Base-by-base conservation (phyloP, 2,888 invertebrate genomes). In the Liodrosophila aerea region DNA sequence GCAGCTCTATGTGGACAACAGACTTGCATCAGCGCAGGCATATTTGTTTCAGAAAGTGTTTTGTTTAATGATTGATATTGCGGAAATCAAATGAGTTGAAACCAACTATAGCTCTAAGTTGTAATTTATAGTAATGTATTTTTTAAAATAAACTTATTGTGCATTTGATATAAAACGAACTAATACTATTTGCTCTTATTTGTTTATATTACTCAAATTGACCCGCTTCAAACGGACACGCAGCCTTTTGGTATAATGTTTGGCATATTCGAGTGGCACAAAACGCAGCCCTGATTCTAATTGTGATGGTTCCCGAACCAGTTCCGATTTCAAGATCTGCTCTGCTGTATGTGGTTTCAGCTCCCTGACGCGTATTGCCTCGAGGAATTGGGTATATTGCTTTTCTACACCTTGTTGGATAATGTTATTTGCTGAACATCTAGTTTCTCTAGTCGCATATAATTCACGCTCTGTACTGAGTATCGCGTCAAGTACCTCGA, bases 111-210 rank as follows among this genome's bases (percentile, higher is more conserved):
- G 73, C 41, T 59, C 40, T 80, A 80, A 84, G 81, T 81, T 81
- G 77, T 80, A 84, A 84, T 80, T 80, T 84, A 81, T 80, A 80
- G 66, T 71, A 84, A 73, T 63, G 77, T 80, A 76, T 80, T 78
- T 80, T 84, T 76, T 73, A 80, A 74, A 83, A 22, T 76, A 83
- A 78, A 78, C 65, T 62, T 84, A 76, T 84, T 72, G 74, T 76
- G 84, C 78, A 80, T 80, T 80, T 80, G 64, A 84, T 81, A 76
- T 58, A 58, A 59, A 60, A 58, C n/a, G 27, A 52, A 39, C 4
- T 36, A 3, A n/a, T n/a, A n/a, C n/a, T n/a, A n/a, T n/a, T n/a
- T n/a, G n/a, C 11, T 11, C 0, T 9, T 36, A 3, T 11, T 36
- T 7, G 33, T 11, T 5, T 5, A 1, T 12, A 4, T 13, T 7